Conservation (phyloP, 2,888 invertebrate genomes). For the Phrixothrix hirtus region DNA sequence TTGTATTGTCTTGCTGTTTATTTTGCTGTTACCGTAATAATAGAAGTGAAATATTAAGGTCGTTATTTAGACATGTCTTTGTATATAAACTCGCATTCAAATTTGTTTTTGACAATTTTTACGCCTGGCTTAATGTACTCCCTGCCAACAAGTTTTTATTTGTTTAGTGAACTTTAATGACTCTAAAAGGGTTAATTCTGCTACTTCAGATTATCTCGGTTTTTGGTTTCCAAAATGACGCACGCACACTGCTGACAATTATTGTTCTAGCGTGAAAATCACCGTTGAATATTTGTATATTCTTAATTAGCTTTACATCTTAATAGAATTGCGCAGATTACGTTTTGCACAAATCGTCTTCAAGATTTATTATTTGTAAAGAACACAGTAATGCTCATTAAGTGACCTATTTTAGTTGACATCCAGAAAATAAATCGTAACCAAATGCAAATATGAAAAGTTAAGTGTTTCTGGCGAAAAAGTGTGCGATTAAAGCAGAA, state of each 20-base stretch:
- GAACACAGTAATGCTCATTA: no score
- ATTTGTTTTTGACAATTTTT: constrained; percentile 26
- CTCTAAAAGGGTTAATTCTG: constrained; percentile 20
- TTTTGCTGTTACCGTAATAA: constrained; percentile 26
- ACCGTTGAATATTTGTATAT: constrained; percentile 11
- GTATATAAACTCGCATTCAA: constrained; percentile 22
- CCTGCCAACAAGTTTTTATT: constrained; percentile 18
- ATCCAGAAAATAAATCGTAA: no score
- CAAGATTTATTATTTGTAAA: constrained; percentile 7
- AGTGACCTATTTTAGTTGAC: no score
- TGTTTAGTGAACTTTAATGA: constrained; percentile 15
- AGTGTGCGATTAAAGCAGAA: neutral
- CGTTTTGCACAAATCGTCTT: constrained; percentile 4
- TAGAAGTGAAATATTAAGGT: constrained; percentile 24
- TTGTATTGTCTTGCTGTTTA: constrained; percentile 27
- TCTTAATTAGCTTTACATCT: constrained; percentile 24
- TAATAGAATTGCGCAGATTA: neutral
- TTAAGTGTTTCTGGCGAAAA: no score
- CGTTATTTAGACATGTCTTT: constrained; percentile 27
- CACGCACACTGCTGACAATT: constrained; percentile 18
- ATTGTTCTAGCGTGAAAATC: constrained; percentile 22
- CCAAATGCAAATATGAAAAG: no score
- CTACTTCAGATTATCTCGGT: constrained; percentile 19
- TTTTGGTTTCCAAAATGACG: constrained; percentile 20
- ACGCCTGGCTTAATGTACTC: constrained; percentile 19